Percentiles rank a stretch among this genome's conserved stretches.
Conservation (phyloP, 1,140 invertebrate species). For the Macrostomum lignano region DNA sequence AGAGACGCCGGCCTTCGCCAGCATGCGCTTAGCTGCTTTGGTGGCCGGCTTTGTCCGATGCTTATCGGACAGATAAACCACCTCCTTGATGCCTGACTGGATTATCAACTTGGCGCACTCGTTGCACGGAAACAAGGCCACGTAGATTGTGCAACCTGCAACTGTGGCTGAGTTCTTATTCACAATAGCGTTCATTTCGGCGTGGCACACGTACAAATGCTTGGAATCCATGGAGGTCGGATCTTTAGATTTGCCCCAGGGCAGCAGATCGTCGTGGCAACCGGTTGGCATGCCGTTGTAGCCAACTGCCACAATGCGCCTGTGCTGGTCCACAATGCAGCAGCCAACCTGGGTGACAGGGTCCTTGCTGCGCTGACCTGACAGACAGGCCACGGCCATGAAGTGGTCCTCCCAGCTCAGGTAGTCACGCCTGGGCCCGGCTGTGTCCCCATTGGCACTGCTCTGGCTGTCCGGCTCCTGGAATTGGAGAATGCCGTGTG, state of each 20-base stretch:
- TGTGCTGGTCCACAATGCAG: slow-evolving; percentile 56
- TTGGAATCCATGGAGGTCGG: slow-evolving; percentile 36
- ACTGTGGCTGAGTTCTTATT: slow-evolving; percentile 54
- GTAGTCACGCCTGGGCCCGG: no score
- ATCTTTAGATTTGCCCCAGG: slow-evolving; percentile 41
- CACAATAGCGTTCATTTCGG: slow-evolving; percentile 77
- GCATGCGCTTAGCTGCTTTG: no score
- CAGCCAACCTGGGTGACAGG: slow-evolving; percentile 57
- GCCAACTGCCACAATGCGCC: slow-evolving; percentile 65
- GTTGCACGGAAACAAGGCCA: slow-evolving; percentile 66
- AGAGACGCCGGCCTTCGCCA: no score
- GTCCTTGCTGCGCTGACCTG: slow-evolving; percentile 69
- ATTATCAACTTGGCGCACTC: slow-evolving; percentile 90
- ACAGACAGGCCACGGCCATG: slow-evolving; percentile 52
- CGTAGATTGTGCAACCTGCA: slow-evolving; percentile 50
- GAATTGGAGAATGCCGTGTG: no score
- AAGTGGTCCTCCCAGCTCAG: slow-evolving; percentile 66
- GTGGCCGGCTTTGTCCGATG: background rate
- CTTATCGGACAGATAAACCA: slow-evolving; percentile 16
- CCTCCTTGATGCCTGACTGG: slow-evolving; percentile 53
- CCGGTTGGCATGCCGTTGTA: slow-evolving; percentile 79
- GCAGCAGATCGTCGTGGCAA: slow-evolving; percentile 55
- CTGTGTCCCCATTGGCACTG: no score
- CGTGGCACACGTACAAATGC: no score
- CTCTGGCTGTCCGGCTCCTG: no score